Base-by-base conservation (phyloP, 2,113 vertebrate species). In the Cyphomyrus plagiostoma region DNA sequence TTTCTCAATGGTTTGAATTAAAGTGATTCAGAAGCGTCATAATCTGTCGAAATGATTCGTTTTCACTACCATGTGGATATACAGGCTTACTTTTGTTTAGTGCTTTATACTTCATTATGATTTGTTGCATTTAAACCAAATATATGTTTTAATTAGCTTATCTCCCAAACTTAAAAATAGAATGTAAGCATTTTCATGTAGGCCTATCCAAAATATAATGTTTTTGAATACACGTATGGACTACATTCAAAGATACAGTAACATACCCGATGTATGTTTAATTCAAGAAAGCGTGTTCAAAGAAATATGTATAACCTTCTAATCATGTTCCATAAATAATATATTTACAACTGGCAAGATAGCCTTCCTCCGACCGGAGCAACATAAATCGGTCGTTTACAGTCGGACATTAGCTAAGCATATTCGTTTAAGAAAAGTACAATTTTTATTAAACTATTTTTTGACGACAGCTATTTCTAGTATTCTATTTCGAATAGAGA, bases 241-340 rank as follows among this genome's bases (percentile, higher is more conserved):
- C 23, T 74, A 89, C 66, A 42, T 84, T 74, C 50, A 58, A 84
- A 89, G 23, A 89, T 89, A 56, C 17, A 85, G 77, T 58, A 89
- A 46, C 17, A 84, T 84, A 82, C 23, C 23, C 77, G 86, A 87
- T 52, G 89, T 90, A 42, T 70, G 90, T 92, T 92, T 91, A 90
- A 94, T 94, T 94, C 93, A 92, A 93, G 94, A 91, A 90, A 94
- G 92, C 94, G 85, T 95, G 93, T 95, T 95, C 93, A 95, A 95
- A 95, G 95, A 93, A 93, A 93, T 91, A 92, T 92, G 88, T 92
- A 90, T 94, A 92, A 89, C 94, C 62, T 93, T 94, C 93, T 94
- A 95, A 95, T 95, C 95, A 94, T 92, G 93, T 94, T 92, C 93
- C 93, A 96, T 96, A 93, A 94, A 96, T 96, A 95, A 96, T 96